A percentile compares a stretch with the other conserved stretches of the same genome.
phyloP scores from a whole-genome alignment of 1,140 invertebrate species.

The Drosophila ficusphila region DNA sequence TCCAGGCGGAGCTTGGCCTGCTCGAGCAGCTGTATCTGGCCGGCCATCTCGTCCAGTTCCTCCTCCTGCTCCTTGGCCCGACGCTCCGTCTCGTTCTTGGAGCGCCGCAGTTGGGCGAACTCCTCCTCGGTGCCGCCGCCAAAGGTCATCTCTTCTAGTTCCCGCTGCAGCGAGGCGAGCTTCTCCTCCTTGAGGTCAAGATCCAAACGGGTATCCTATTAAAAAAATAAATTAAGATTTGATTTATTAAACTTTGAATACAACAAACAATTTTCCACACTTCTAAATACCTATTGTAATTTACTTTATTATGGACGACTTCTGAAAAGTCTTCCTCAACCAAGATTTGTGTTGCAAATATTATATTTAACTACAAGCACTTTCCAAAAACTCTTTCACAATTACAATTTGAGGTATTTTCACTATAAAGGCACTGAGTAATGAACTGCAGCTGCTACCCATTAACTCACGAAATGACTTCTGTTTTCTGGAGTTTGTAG shows the following conservation, averaged over 20 bases:
- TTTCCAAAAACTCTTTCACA: neutral
- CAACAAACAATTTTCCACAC: too few relatives aligned
- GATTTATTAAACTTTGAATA: neutral
- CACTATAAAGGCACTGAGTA: neutral
- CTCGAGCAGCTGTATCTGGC: constrained; percentile 93
- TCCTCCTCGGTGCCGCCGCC: constrained; percentile 94
- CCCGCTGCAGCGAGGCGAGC: constrained; percentile 89
- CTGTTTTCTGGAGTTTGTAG: neutral
- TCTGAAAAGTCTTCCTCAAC: too few relatives aligned
- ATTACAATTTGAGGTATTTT: neutral
- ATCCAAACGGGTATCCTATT: constrained; percentile 92
- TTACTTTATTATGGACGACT: too few relatives aligned
- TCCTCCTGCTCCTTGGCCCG: constrained; percentile 96
- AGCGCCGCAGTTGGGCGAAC: constrained; percentile 91
- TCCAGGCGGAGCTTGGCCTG: constrained; percentile 95
- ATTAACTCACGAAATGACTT: constrained; percentile 4
- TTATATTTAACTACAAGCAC: too few relatives aligned
- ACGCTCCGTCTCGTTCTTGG: constrained; percentile 94
- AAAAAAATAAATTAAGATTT: neutral
- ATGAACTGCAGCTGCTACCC: neutral
- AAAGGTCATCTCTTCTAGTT: constrained; percentile 93
- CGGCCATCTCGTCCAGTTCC: constrained; percentile 96
- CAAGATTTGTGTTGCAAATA: too few relatives aligned
- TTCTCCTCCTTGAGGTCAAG: constrained; percentile 94
- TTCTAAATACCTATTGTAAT: too few relatives aligned